Evolutionary conservation across 92 coral and sea anemone species (phyloP), one percentile per base, ranked within the genome.

Genomic region (Hydrozoanthus gracilis): DNA sequence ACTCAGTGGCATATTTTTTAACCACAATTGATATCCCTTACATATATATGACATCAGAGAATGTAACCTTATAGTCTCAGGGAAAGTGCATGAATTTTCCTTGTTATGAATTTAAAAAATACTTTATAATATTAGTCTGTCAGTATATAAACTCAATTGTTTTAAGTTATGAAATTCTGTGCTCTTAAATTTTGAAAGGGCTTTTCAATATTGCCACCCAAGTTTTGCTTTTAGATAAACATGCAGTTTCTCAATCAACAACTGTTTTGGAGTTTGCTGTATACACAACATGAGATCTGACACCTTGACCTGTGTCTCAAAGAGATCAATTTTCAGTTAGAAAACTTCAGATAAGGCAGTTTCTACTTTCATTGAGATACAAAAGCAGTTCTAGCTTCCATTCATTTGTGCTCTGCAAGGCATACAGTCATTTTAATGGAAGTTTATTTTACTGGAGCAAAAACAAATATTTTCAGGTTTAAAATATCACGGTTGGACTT

Each of bases 21-120:
- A 13, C 48, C 12, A 15, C 27, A 27, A 27, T 2, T 27, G 39
- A 27, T 27, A 27, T 17, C 47, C 20, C 54, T 60, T 73, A 55
- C 44, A 13, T 48, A 74, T 49, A 13, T 48, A 74, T 49, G 78
- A 74, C 78, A 74, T 74, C 79, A 74, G 49, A 73, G 20, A 67
- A n/a, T 47, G 35, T 74, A 74, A 74, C 35, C 47, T 50, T 27
- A 27, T 27, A 27, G 39, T 27, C 39, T 27, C 39, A 27, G 13
- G 51, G 61, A 50, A 46, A 60, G 7, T 16, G 45, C 13, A 64
- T n/a, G 56, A 74, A 50, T 74, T 49, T 3, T 16, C 13, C 55
- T 18, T 20, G 54, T 17, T 0, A 27, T 27, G 39, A 27, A 27
- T 27, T 27, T 27, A 0, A 27, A 27, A 27, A 27, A 27, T 27